Conservation (phyloP, 2,797 vertebrate genomes). For the Cossypha polioptera region DNA sequence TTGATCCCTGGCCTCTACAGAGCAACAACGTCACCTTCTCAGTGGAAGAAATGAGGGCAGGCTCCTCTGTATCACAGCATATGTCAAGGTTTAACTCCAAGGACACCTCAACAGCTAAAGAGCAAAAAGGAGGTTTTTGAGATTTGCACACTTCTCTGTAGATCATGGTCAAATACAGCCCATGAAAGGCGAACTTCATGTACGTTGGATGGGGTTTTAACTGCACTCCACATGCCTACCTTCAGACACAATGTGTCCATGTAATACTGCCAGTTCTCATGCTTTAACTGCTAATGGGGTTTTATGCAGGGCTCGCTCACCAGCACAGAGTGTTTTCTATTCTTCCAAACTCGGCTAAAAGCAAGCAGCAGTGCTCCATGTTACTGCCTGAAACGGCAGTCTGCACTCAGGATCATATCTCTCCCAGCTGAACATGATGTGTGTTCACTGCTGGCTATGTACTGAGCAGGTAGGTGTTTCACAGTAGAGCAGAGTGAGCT, state of each 20-base stretch:
- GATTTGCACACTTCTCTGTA: background rate
- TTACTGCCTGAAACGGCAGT: background rate
- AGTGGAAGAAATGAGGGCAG: background rate
- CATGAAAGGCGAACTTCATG: background rate
- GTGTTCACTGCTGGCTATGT: background rate
- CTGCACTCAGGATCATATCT: background rate
- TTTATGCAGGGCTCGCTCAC: background rate
- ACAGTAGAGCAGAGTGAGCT: background rate
- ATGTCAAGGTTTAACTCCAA: background rate
- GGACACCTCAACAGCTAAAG: background rate
- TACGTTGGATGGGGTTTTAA: background rate
- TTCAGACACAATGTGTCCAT: background rate
- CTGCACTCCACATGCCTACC: background rate
- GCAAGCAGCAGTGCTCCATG: background rate
- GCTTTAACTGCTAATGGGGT: background rate
- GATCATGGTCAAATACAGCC: background rate
- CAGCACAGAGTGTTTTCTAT: background rate
- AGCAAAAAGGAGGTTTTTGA: background rate
- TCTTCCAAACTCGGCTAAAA: background rate
- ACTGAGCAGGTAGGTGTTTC: background rate
- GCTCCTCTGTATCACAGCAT: background rate
- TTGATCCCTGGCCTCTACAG: background rate
- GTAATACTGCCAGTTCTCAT: background rate
- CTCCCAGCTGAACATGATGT: rapidly evolving
- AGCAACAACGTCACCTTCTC: background rate